phyloP scores from a whole-genome alignment of 2,797 vertebrate species.

The Lacerta bilineata region DNA sequence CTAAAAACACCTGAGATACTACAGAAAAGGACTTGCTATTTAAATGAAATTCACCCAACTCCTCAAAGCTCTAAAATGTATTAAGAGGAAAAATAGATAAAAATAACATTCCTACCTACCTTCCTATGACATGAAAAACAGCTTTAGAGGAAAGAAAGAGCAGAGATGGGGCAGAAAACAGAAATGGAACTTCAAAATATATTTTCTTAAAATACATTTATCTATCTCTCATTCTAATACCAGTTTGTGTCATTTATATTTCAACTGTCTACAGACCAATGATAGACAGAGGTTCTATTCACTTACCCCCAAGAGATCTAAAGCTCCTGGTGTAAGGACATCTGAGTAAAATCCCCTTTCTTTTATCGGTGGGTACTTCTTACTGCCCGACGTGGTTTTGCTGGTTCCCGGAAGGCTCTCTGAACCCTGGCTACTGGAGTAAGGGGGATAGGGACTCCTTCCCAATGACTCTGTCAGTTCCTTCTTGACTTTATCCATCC shows the following conservation, averaged over 20 bases:
- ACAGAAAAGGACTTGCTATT: not conserved
- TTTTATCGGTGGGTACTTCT: slow-evolving; percentile 69
- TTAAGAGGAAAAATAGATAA: not conserved
- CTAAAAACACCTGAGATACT: not conserved
- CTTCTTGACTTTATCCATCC: slow-evolving; percentile 68
- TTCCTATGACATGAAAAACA: not conserved
- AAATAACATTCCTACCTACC: not conserved
- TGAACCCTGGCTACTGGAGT: not conserved
- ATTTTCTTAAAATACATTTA: not conserved
- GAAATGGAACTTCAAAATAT: not conserved
- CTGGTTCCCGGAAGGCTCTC: slow-evolving; percentile 30
- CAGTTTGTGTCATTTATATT: not conserved
- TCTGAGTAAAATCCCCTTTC: slow-evolving; percentile 81
- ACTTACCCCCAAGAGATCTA: slow-evolving; percentile 77
- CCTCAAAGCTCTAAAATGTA: not conserved
- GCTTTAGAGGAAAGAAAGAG: too few relatives aligned
- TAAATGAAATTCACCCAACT: not conserved
- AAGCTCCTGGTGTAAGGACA: slow-evolving; percentile 70
- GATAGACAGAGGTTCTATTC: not conserved
- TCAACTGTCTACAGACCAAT: not conserved
- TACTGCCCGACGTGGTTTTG: slow-evolving; percentile 41
- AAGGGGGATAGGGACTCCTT: slow-evolving; percentile 16
- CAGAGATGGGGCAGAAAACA: not conserved
- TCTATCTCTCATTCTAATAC: not conserved
- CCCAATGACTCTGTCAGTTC: slow-evolving; percentile 38